phyloP scores from a whole-genome alignment of 2,113 vertebrate genomes.

The Cyanoderma ruficeps region DNA sequence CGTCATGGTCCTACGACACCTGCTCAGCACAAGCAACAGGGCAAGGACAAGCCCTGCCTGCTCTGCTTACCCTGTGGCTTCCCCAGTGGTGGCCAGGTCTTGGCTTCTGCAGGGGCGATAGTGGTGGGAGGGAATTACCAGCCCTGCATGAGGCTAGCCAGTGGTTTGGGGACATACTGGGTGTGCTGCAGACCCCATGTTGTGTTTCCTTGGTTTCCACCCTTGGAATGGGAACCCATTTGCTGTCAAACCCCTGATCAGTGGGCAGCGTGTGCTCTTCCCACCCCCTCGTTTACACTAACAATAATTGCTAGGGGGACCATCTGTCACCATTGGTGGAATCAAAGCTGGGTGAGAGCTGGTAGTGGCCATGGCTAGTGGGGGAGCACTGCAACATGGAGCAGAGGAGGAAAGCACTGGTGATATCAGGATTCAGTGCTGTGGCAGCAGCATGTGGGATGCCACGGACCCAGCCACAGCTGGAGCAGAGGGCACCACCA shows the following conservation, averaged over 20 bases:
- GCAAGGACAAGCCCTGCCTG: not conserved
- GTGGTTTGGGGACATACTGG: not conserved
- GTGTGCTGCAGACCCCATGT: no score
- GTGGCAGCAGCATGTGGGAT: not conserved
- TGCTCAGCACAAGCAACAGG: not conserved
- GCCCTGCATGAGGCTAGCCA: not conserved
- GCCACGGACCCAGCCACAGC: fast-evolving
- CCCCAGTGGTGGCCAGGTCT: not conserved
- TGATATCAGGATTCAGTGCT: not conserved
- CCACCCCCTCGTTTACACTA: not conserved
- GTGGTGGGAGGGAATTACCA: not conserved
- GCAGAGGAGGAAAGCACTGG: not conserved
- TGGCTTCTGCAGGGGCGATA: not conserved
- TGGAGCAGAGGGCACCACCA: not conserved
- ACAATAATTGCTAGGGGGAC: not conserved
- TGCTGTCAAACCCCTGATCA: not conserved
- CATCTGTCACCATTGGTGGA: not conserved
- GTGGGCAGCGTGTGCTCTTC: not conserved
- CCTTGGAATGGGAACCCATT: not conserved
- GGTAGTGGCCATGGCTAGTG: not conserved
- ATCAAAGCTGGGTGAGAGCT: not conserved
- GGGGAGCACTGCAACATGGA: not conserved
- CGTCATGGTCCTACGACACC: fast-evolving
- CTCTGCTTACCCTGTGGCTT: not conserved
- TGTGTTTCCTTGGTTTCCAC: not conserved